phyloP scores from a whole-genome alignment of 2,888 invertebrate species.

The Caenorhabditis becei region DNA sequence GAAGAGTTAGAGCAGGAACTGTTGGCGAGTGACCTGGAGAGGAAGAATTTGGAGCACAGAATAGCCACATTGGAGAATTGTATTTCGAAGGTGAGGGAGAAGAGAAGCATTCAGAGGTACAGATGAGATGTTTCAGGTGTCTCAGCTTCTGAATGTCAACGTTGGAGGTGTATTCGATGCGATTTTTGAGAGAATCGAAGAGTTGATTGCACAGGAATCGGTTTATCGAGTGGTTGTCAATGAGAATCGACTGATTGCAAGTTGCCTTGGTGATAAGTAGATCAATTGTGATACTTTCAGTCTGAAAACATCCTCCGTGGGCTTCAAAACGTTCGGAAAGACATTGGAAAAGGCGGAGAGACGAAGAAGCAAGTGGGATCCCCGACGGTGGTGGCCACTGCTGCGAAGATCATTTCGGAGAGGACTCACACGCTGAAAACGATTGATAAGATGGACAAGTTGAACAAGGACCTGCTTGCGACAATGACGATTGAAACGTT shows the following conservation, averaged over 20 bases:
- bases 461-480: slow-evolving; percentile 66
- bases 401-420: slow-evolving; percentile 54
- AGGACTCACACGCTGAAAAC: slow-evolving; percentile 52
- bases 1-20: slow-evolving; percentile 61
- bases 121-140: slow-evolving; percentile 25
- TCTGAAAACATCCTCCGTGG: slow-evolving; percentile 55
- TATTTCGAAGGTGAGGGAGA: slow-evolving; percentile 35
- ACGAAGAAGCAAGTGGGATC: slow-evolving; percentile 15
- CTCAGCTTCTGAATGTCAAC: slow-evolving; percentile 53
- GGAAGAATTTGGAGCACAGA: slow-evolving; percentile 53
- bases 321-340: slow-evolving; percentile 49
- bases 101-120: background rate
- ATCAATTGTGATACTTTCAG: slow-evolving; percentile 31
- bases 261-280: background rate
- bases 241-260: slow-evolving; percentile 55
- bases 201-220: slow-evolving; percentile 55
- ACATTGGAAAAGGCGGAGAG: slow-evolving; percentile 18
- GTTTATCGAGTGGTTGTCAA: slow-evolving; percentile 55
- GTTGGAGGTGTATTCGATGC: slow-evolving; percentile 49
- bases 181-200: slow-evolving; percentile 55
- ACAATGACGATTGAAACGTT: slow-evolving; percentile 68
- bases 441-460: slow-evolving; percentile 64
- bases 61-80: slow-evolving; percentile 46
- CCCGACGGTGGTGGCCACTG: slow-evolving; percentile 34
- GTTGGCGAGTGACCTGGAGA: slow-evolving; percentile 55